Evolutionary conservation across 2,797 vertebrate genomes (phyloP), one percentile per base, ranked within the genome.

Genomic region (Melanotaenia maccullochi): DNA sequence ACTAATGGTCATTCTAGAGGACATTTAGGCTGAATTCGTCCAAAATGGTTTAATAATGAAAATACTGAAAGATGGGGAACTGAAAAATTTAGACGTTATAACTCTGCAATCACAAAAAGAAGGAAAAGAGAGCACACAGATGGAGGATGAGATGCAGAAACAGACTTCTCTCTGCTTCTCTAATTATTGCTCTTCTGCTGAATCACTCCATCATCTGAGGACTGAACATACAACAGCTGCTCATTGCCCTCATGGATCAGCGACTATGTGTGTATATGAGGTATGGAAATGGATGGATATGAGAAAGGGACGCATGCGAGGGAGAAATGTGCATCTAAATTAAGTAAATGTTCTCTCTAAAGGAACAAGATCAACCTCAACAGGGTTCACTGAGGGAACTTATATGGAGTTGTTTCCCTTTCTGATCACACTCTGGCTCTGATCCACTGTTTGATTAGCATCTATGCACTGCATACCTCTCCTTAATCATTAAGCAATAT

Each of bases 191-290:
- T 87, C 79, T 76, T 79, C 76, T 70, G 68, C 79, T 73, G 85
- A 89, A 90, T 82, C 78, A 65, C 79, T 88, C 79, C 72, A 83
- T 85, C 82, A 79, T 82, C 59, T 72, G 65, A 85, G 69, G 81
- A 83, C 62, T 54, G 77, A 83, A 57, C 61, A 68, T 66, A 64
- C 71, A 76, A 40, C 84, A 88, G 77, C 84, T 87, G 82, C 85
- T 85, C 67, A 51, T 71, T 14, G 38, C 59, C 30, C 59, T 47
- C 74, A 65, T 24, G 65, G 71, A 73, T 69, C n/a, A 49, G 1
- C 40, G 16, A 42, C 16, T 42, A 18, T 22, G 71, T 77, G 78
- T 47, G n/a, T 8, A 38, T 12, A 14, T 51, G 66, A 65, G 67
- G 74, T 75, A 55, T 47, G 51, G 55, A 78, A 69, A 76, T 57